These are phyloP conservation scores for Myocastor coypus DNA, from an alignment of 2,113 vertebrate species.

Conservation along the genomic window DNA sequence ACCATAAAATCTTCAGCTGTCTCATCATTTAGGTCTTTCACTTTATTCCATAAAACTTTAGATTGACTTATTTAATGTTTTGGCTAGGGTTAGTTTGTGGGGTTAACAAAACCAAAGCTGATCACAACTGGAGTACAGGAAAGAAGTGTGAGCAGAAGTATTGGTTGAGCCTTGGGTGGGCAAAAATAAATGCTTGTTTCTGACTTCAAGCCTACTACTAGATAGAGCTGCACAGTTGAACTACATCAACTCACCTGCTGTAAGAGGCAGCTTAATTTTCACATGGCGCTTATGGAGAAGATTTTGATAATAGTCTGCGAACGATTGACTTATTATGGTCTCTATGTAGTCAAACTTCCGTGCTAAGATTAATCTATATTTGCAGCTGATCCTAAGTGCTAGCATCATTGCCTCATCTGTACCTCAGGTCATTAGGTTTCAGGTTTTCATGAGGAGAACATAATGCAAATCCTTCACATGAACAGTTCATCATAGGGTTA, in stretches of 20 bases:
- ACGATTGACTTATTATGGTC: neutral
- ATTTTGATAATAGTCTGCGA: neutral
- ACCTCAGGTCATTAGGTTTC: neutral
- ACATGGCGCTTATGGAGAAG: neutral
- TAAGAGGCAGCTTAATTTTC: neutral
- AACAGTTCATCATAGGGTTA: neutral
- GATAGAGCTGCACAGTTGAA: too few relatives aligned
- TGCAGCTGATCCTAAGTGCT: neutral
- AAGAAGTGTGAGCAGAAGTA: neutral
- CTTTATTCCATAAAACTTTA: neutral
- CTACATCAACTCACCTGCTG: neutral
- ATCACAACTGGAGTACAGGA: neutral
- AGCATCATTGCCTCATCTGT: neutral
- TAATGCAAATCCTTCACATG: neutral
- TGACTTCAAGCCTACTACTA: neutral
- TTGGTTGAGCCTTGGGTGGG: neutral
- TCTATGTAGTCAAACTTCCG: neutral
- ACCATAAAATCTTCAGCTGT: neutral
- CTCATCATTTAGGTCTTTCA: neutral
- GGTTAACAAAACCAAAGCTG: neutral
- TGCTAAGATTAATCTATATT: neutral
- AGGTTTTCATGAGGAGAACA: neutral
- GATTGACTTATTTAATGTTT: neutral
- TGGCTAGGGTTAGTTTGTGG: neutral
- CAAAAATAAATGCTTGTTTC: neutral